Evolutionary conservation across 2,113 vertebrate species (phyloP).

Genomic region (Oxyura jamaicensis): DNA sequence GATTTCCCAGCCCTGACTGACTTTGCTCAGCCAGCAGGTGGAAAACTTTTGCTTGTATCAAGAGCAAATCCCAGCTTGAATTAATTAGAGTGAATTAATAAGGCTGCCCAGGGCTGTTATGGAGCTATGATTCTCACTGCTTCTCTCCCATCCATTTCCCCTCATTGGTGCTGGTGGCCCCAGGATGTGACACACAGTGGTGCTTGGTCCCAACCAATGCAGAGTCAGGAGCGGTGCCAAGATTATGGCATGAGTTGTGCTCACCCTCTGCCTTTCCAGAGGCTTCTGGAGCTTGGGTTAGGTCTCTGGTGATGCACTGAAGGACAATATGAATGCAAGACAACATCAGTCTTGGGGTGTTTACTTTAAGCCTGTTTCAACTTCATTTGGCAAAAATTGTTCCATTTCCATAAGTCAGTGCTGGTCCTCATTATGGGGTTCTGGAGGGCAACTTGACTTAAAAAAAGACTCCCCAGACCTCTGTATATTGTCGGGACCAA

Average conservation of each 20-base stretch:
- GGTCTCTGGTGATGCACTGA: neutral
- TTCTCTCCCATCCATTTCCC: neutral
- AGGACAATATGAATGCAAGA: neutral
- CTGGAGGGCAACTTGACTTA: no score
- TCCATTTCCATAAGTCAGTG: neutral
- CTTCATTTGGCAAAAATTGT: neutral
- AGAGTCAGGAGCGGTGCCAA: neutral
- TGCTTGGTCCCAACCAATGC: neutral
- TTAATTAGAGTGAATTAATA: neutral
- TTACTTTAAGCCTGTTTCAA: neutral
- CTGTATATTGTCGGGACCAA: neutral
- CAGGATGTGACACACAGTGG: accelerated
- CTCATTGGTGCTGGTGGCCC: accelerated
- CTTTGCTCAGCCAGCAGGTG: neutral
- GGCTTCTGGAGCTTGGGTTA: neutral
- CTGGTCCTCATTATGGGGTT: neutral
- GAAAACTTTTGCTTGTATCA: neutral
- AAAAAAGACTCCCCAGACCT: neutral
- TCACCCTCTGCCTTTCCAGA: neutral
- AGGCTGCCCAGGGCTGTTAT: neutral
- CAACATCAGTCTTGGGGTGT: neutral
- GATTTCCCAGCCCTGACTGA: neutral
- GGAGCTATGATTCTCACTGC: neutral
- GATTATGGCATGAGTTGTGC: accelerated
- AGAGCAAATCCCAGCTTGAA: neutral